Evolutionary conservation across 2,797 vertebrate genomes (phyloP).

Genomic region (Myotis daubentonii): DNA sequence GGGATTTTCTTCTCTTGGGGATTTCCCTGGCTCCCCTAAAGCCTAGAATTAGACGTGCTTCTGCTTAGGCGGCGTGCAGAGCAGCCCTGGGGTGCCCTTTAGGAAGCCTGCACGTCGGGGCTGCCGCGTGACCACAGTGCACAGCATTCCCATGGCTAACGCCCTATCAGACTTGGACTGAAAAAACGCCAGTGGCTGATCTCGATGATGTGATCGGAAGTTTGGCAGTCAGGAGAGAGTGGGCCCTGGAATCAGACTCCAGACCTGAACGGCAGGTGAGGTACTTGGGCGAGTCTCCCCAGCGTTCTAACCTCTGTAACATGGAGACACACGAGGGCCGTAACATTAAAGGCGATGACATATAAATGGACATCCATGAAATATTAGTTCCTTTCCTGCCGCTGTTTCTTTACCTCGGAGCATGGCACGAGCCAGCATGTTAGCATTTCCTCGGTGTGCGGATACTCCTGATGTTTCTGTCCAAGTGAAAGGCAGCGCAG

Average conservation of each 20-base stretch:
- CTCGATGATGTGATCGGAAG: neutral
- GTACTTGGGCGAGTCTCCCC: neutral
- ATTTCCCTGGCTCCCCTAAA: neutral
- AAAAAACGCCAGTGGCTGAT: neutral
- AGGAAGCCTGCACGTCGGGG: neutral
- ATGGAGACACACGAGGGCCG: neutral
- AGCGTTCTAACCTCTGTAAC: neutral
- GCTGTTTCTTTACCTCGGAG: neutral
- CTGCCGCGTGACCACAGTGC: rapidly evolving
- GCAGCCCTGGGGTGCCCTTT: neutral
- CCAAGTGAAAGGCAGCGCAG: neutral
- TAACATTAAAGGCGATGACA: neutral
- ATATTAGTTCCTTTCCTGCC: neutral
- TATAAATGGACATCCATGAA: neutral
- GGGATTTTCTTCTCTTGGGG: neutral
- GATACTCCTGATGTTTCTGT: neutral
- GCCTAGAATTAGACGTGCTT: neutral
- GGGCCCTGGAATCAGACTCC: neutral
- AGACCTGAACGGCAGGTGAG: neutral
- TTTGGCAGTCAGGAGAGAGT: neutral
- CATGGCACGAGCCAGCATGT: neutral
- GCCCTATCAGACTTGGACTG: neutral
- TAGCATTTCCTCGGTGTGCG: neutral
- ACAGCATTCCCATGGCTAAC: neutral
- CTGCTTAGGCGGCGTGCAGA: neutral